A percentile compares a stretch with the other conserved stretches of the same genome.
Conservation (phyloP, 2,113 vertebrate species). For the Heteronetta atricapilla region DNA sequence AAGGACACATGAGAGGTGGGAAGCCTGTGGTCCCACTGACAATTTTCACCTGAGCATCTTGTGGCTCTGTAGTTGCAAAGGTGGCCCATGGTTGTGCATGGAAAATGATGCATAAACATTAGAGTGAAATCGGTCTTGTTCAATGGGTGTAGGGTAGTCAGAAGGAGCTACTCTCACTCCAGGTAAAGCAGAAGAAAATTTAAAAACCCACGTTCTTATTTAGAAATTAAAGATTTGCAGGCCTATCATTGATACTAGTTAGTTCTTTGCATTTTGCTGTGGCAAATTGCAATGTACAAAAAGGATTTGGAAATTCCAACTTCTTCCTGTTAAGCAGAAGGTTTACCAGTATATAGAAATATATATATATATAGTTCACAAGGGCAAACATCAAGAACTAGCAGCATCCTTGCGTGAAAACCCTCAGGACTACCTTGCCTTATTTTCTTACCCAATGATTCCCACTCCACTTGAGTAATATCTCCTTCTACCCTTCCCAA, state of each 20-base stretch:
- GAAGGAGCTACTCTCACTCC: neutral
- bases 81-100: neutral
- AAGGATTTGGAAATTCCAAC: neutral
- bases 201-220: neutral
- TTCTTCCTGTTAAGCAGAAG: neutral
- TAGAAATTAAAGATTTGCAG: neutral
- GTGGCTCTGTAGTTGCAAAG: neutral
- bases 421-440: neutral
- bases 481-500: neutral
- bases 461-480: neutral
- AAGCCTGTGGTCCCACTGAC: neutral
- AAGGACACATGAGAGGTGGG: neutral
- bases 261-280: neutral
- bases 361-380: neutral
- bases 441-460: neutral
- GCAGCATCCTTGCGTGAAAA: neutral
- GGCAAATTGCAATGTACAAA: neutral
- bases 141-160: neutral
- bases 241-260: neutral
- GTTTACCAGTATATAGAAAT: neutral
- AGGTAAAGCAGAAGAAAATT: neutral
- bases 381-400: neutral
- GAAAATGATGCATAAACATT: neutral
- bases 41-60: neutral
- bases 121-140: neutral